Percentiles rank a stretch among this genome's conserved stretches.
These are phyloP conservation scores for Orthosia incerta DNA, from an alignment of 2,888 invertebrate genomes.

Conservation along the genomic window DNA sequence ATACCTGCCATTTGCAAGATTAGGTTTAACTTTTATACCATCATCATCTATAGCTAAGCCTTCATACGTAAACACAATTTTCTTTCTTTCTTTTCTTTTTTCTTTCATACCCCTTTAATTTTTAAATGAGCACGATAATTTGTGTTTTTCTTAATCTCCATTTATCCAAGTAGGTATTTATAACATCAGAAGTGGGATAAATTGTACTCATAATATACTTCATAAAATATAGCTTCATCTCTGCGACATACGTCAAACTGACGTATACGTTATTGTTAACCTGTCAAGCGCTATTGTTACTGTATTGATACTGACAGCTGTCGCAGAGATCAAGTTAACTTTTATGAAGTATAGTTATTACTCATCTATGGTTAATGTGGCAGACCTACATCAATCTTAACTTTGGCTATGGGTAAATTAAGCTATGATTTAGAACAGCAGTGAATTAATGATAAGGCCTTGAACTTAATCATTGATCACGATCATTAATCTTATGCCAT, in stretches of 20 bases:
- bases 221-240: too few species aligned
- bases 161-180: not conserved
- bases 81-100: not conserved
- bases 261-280: too few species aligned
- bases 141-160: not conserved
- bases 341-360: too few species aligned
- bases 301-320: too few species aligned
- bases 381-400: not conserved
- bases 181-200: not conserved
- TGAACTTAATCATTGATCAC: conserved; percentile 11
- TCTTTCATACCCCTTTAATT: too few species aligned
- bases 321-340: too few species aligned
- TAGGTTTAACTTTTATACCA: not conserved
- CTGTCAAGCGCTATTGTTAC: too few species aligned
- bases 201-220: too few species aligned
- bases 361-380: not conserved
- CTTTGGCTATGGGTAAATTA: not conserved
- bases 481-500: conserved; percentile 7
- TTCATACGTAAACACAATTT: too few species aligned
- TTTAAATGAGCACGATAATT: not conserved
- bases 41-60: not conserved
- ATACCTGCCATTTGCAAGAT: not conserved
- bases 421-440: conserved; percentile 2
- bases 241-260: too few species aligned
- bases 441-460: conserved; percentile 6